Base-by-base conservation (phyloP, 37 sponge, comb jelly and placozoan genomes). In the Tethya wilhelma region DNA sequence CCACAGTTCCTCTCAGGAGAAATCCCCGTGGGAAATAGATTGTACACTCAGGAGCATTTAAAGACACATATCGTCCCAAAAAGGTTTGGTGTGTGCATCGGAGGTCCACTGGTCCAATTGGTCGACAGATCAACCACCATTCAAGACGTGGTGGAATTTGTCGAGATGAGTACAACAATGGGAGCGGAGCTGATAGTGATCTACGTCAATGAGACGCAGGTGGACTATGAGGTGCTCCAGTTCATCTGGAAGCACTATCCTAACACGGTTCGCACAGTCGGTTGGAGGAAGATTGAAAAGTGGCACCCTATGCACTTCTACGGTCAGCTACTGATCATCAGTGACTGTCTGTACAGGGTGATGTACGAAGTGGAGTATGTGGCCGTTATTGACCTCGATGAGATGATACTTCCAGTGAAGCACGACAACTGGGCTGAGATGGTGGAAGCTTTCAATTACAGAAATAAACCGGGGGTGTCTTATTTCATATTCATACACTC, bases 331-430 rank as follows among this genome's bases (percentile, higher is more conserved):
- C 17, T 66, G 23, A n/a, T 39, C 17, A 78, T 78, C 11, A 37
- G 33, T 40, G 79, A 78, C 42, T 78, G 79, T n/a, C 6, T 65
- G 30, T 65, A 78, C 25, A 40, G 79, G 1, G 66, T 44, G 43
- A 64, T 78, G 67, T 56, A 78, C 40, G 56, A 56, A 65, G 79
- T 78, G 2, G 44, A 78, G 36, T 78, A 78, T 28, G 43, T 78
- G 37, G 45, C 37, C 43, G 1, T 78, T 29, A 4, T 78, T 14
- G 79, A 78, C 43, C 79, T 78, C 4, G 79, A 78, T 78, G 79
- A 78, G 25, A 6, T 78, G 31, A 38, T 78, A 2, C 11, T 78
- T 8, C 67, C 79, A 17, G 11, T n/a, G 28, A 78, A 60, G 43
- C 55, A 78, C 4, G 14, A 5, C 1, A 65, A 65, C 68, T 65